Base-by-base conservation (phyloP, 1,140 invertebrate genomes). In the Adelges cooleyi region DNA sequence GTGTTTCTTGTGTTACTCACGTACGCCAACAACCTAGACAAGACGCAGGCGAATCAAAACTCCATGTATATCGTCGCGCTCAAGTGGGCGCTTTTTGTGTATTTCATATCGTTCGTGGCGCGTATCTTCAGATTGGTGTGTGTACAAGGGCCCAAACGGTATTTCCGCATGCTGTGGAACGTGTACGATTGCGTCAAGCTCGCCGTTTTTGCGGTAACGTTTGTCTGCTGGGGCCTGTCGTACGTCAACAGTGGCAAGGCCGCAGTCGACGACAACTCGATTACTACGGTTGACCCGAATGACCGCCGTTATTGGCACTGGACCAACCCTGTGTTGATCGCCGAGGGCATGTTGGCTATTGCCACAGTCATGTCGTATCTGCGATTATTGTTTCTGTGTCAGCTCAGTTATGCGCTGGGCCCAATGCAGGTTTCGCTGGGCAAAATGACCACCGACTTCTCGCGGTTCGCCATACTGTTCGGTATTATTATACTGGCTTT, bases 281-380 rank as follows among this genome's bases (percentile, higher is more conserved):
- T 5, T 33, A 11, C 29, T 33, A 11, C 29, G 5, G 29, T 33
- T 11, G 29, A 33, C 11, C 29, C 29, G 11, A 5, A 33, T 33
- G 29, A 33, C 11, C 29, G 29, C 5, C 29, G 29, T 11, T 78
- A 83, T 67, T 88, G 86, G 86, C 76, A 84, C 67, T 77, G 80
- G 49, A 78, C 81, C 62, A 84, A 89, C 73, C 84, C 86, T 4
- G 81, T 83, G 10, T 74, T 88, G 20, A 79, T 89, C 3, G 81
- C 82, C 9, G 86, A 89, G 73, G 84, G 84, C 13, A 77, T 85
- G 23, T 86, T 86, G 72, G 82, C 84, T 9, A 73, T 85, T 3
- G 86, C 84, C 11, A 84, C 84, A 44, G 85, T 88, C 56, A 84
- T 88, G 77, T 82, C 84, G 25, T 86, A 75, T 68, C 77, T 80